These are phyloP conservation scores for Trichopoda pennipes DNA, from an alignment of 2,888 invertebrate genomes.

Conservation along the genomic window DNA sequence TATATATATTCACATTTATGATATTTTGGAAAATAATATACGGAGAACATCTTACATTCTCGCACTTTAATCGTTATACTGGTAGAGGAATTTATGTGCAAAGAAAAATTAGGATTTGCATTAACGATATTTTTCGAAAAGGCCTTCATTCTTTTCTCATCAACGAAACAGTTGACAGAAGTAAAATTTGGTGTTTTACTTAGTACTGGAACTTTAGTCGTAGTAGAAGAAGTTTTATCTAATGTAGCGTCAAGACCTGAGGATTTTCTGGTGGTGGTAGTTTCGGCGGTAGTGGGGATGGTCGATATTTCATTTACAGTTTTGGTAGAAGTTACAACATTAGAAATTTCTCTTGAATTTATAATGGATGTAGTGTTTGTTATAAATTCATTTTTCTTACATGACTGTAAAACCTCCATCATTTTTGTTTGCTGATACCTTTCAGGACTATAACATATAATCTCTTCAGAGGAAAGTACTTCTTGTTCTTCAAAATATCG, in stretches of 20 bases:
- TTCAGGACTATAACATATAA: slow-evolving; percentile 26
- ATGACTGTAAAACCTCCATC: neutral
- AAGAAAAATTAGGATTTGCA: neutral
- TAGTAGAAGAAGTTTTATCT: too few relatives aligned
- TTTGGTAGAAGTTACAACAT: neutral
- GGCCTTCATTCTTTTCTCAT: neutral
- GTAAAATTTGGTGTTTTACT: neutral
- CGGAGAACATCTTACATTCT: neutral
- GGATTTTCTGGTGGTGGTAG: too few relatives aligned
- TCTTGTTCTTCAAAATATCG: slow-evolving; percentile 15
- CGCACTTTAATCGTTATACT: slow-evolving; percentile 2
- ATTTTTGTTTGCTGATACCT: slow-evolving; percentile 10
- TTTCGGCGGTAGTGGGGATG: too few relatives aligned
- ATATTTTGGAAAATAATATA: slow-evolving; percentile 27
- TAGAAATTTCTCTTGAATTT: neutral
- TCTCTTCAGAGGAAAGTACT: neutral
- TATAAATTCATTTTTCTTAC: neutral
- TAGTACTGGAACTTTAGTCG: too few relatives aligned
- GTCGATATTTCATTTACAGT: too few relatives aligned
- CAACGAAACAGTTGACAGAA: neutral
- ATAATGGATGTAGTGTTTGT: neutral
- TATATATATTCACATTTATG: neutral
- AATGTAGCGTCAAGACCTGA: too few relatives aligned
- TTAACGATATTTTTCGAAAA: neutral
- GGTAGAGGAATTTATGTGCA: neutral